Conservation (phyloP, 1,140 invertebrate genomes). For the Coenobita brevimanus region DNA sequence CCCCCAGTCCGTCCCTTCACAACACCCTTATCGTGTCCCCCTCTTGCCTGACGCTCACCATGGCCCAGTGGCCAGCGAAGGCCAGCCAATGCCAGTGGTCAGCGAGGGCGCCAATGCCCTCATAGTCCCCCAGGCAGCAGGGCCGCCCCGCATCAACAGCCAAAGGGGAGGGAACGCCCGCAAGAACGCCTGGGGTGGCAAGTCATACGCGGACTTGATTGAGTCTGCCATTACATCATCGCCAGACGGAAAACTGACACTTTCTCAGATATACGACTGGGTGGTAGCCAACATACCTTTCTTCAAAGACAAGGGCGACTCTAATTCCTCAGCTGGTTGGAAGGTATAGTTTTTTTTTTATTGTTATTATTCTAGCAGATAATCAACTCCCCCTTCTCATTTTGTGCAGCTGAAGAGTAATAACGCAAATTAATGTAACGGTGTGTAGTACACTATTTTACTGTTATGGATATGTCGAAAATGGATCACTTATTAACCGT, state of each 20-base stretch:
- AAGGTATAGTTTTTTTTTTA: conserved; percentile 82
- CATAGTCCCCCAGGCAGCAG: conserved; percentile 2
- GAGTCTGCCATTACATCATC: conserved; percentile 97
- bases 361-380: not conserved
- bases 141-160: conserved; percentile 14
- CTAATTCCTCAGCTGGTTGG: conserved; percentile 99
- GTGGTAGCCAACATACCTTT: conserved; percentile 99
- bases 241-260: conserved; percentile 94
- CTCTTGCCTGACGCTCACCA: no score
- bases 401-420: no score
- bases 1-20: no score
- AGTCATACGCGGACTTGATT: conserved; percentile 99
- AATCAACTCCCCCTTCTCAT: not conserved
- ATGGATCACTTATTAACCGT: no score
- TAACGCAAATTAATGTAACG: no score
- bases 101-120: not conserved
- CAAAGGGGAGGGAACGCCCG: conserved; percentile 76
- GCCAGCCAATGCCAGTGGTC: no score
- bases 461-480: no score
- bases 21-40: no score
- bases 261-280: conserved; percentile 99
- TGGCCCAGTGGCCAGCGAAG: no score
- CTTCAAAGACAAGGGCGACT: conserved; percentile 99
- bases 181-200: conserved; percentile 97
- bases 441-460: no score